Evolutionary conservation across 1,140 invertebrate genomes (phyloP).

Genomic region (Gryllus bimaculatus): DNA sequence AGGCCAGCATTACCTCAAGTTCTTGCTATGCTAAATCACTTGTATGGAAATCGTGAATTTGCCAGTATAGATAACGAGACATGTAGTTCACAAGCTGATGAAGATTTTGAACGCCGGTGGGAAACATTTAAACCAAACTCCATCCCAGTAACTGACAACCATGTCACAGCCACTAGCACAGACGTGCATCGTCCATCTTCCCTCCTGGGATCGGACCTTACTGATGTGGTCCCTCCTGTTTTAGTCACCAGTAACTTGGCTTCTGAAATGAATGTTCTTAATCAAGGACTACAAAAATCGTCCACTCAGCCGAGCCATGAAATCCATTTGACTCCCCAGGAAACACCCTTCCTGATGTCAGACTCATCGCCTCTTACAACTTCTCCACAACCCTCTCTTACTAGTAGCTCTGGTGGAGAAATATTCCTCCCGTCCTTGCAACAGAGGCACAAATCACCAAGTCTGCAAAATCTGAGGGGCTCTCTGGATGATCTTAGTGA

Average conservation of each 20-base stretch:
- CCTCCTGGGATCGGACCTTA: not conserved
- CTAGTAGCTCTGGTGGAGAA: slow-evolving; percentile 26
- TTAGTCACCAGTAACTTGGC: not conserved
- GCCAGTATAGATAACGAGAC: not conserved
- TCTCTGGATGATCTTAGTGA: slow-evolving; percentile 33
- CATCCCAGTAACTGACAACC: slow-evolving; percentile 45
- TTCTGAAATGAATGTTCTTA: not conserved
- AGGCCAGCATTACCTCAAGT: slow-evolving; percentile 43
- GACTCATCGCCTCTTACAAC: slow-evolving; percentile 19
- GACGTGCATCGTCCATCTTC: not conserved
- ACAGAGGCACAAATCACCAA: slow-evolving; percentile 32
- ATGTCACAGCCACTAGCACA: slow-evolving; percentile 21
- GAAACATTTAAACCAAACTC: slow-evolving; percentile 51
- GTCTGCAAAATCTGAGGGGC: slow-evolving; percentile 43
- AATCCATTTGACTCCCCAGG: not conserved
- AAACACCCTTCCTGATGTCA: not conserved
- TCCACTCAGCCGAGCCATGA: not conserved
- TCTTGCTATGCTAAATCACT: slow-evolving; percentile 44
- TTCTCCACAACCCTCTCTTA: slow-evolving; percentile 27
- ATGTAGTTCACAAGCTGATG: slow-evolving; percentile 24
- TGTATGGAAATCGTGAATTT: slow-evolving; percentile 24
- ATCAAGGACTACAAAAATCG: not conserved
- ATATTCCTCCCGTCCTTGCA: slow-evolving; percentile 21
- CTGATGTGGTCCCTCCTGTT: not conserved
- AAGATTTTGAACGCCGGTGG: slow-evolving; percentile 61